These are phyloP conservation scores for Erebia aethiops DNA, from an alignment of 2,888 invertebrate genomes.

Conservation along the genomic window DNA sequence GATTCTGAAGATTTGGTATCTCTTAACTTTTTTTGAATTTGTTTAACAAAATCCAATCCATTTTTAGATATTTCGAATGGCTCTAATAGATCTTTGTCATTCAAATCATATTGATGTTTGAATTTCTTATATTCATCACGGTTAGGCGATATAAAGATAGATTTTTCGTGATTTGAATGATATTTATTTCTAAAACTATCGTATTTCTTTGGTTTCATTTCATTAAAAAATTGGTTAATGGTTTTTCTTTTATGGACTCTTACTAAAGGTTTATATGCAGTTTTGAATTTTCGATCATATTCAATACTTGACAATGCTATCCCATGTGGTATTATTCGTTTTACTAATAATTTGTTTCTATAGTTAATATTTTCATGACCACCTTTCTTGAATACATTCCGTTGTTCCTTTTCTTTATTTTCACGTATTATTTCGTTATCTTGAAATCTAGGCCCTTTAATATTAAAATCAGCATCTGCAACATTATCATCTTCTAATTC, in stretches of 20 bases:
- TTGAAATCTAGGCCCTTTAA: not conserved
- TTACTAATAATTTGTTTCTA: conserved; percentile 33
- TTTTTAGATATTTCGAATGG: not conserved
- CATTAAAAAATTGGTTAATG: conserved; percentile 12
- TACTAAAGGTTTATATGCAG: conserved; percentile 38
- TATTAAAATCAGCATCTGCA: not conserved
- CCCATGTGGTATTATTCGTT: conserved; percentile 40
- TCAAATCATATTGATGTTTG: not conserved
- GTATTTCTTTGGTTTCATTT: conserved; percentile 1
- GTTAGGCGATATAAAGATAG: not conserved
- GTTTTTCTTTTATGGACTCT: conserved; percentile 37
- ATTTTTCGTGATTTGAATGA: not conserved
- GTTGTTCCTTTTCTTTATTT: not conserved
- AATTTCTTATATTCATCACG: not conserved
- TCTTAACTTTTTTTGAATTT: not conserved
- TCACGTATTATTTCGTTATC: not conserved
- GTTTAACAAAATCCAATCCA: not conserved
- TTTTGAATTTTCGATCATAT: conserved; percentile 35
- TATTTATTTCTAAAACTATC: not conserved
- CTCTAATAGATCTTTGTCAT: not conserved
- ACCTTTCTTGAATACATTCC: conserved; percentile 6
- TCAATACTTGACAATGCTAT: conserved; percentile 28
- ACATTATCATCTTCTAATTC: not conserved
- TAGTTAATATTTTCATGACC: conserved; percentile 12
- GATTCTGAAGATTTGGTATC: not conserved